Evolutionary conservation across 2,113 vertebrate genomes (phyloP).

Genomic region (Cebidichthys violaceus): DNA sequence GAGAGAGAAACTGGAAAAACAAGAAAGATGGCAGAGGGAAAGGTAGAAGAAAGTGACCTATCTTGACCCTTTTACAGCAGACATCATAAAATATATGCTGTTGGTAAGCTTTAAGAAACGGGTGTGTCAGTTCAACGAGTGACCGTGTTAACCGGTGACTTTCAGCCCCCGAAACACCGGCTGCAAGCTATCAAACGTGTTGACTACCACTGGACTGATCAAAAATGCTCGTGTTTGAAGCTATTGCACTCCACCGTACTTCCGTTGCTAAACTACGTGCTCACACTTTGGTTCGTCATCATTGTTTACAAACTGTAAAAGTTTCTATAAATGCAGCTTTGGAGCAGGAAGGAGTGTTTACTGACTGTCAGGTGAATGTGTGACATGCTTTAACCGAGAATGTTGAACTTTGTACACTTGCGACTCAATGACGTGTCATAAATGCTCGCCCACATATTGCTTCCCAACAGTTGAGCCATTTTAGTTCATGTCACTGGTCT

Average conservation of each 20-base stretch:
- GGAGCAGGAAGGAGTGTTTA: neutral
- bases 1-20: neutral
- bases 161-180: too few species aligned
- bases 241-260: neutral
- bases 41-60: neutral
- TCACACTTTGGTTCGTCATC: neutral
- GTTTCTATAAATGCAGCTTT: neutral
- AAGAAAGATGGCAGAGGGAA: neutral
- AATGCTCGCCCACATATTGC: neutral
- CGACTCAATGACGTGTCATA: neutral
- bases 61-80: too few species aligned
- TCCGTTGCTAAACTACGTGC: neutral
- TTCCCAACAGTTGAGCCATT: neutral
- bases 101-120: neutral
- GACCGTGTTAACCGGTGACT: too few species aligned
- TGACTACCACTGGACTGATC: too few species aligned
- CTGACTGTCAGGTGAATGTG: neutral
- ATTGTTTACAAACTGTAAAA: neutral
- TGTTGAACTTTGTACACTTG: neutral
- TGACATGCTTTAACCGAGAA: neutral
- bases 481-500: slow-evolving; percentile 1
- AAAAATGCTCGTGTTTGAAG: neutral
- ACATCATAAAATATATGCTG: too few species aligned
- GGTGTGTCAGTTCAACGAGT: too few species aligned
- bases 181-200: too few species aligned